Evolutionary conservation across 2,113 vertebrate genomes (phyloP), one percentile per base, ranked within the genome.

Genomic region (Pipa parva): DNA sequence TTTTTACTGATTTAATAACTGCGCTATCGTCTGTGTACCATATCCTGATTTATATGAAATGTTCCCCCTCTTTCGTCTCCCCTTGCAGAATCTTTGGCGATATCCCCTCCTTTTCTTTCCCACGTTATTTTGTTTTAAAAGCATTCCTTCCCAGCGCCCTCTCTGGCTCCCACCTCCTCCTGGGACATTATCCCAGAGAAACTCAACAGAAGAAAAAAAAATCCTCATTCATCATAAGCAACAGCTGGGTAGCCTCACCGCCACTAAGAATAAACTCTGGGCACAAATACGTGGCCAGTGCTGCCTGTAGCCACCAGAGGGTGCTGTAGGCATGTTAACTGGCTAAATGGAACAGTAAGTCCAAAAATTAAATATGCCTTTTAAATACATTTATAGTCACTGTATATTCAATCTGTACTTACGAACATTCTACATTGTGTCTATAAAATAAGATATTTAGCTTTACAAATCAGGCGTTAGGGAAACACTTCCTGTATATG

Each of bases 41-140:
- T n/a, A n/a, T n/a, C n/a, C n/a, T n/a, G n/a, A n/a, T n/a, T n/a
- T n/a, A n/a, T n/a, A n/a, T n/a, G n/a, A n/a, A n/a, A n/a, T n/a
- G n/a, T n/a, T n/a, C n/a, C n/a, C n/a, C n/a, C n/a, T n/a, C n/a
- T n/a, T n/a, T n/a, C n/a, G n/a, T n/a, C n/a, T n/a, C n/a, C n/a
- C n/a, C n/a, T n/a, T n/a, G n/a, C n/a, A n/a, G n/a, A n/a, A n/a
- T n/a, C n/a, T n/a, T n/a, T n/a, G n/a, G n/a, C n/a, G n/a, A n/a
- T n/a, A n/a, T n/a, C 63, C 31, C 31, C 21, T 37, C 63, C 25
- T 20, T 37, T 18, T 27, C 37, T 55, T 65, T 65, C 63, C 51
- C 63, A 64, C 49, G 31, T 63, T 52, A 13, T 12, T 46, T n/a
- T 28, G 15, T 31, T 26, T 8, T 42, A 2, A 45, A 59, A 3